These are phyloP conservation scores for Drosophila paranaensis DNA, from an alignment of 2,888 invertebrate genomes.

Conservation along the genomic window DNA sequence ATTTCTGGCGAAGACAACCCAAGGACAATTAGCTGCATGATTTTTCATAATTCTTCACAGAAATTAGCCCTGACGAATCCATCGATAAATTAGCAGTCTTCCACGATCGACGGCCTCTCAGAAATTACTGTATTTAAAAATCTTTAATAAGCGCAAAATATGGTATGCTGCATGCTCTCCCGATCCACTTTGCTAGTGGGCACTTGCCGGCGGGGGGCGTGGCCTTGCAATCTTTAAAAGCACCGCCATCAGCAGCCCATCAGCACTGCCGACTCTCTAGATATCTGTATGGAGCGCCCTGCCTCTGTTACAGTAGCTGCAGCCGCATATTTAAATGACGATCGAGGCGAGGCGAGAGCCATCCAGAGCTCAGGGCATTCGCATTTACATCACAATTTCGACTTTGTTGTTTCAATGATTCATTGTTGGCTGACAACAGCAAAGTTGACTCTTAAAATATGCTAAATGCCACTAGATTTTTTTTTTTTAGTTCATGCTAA, in stretches of 20 bases:
- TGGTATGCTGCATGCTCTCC: constrained; percentile 31
- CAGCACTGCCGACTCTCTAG: constrained; percentile 12
- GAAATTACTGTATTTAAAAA: constrained; percentile 80
- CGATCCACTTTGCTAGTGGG: constrained; percentile 40
- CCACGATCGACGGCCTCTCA: constrained; percentile 16
- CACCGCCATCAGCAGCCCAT: constrained; percentile 52
- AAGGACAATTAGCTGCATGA: constrained; percentile 70
- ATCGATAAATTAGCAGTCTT: constrained; percentile 70
- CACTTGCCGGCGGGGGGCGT: constrained; percentile 43
- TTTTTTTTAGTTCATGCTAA: not conserved
- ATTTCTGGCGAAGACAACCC: constrained; percentile 49
- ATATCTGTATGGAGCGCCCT: not conserved
- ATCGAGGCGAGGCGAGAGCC: constrained; percentile 20
- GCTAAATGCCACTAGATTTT: not conserved
- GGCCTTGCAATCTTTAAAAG: constrained; percentile 39
- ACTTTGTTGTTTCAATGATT: constrained; percentile 11
- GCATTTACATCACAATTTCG: constrained; percentile 11
- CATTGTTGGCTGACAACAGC: constrained; percentile 7
- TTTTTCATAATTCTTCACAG: constrained; percentile 62
- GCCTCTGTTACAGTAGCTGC: constrained; percentile 44
- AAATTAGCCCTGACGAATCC: constrained; percentile 68
- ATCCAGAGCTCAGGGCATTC: constrained; percentile 21
- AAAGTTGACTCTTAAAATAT: not conserved
- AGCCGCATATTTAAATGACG: constrained; percentile 62
- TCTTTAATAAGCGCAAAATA: constrained; percentile 77